These are phyloP conservation scores for Thaumetopoea pityocampa DNA, from an alignment of 1,140 invertebrate species.

Conservation along the genomic window DNA sequence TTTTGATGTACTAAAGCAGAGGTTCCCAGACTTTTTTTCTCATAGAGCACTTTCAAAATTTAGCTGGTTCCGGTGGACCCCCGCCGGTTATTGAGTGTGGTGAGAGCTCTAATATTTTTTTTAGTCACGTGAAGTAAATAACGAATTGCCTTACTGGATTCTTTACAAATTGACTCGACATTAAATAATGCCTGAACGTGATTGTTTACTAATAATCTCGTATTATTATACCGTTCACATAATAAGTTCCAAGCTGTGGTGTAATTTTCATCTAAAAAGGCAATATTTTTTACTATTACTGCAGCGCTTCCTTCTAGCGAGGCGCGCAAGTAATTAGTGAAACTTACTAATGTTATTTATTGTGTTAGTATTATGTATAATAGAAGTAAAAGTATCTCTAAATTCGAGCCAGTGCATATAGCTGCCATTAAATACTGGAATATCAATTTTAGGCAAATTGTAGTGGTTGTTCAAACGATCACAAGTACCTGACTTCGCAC, in stretches of 20 bases:
- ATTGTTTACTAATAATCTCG: not conserved
- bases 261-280: constrained; percentile 1
- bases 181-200: constrained; percentile 1
- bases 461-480: constrained; percentile 1
- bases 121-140: not conserved
- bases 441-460: constrained; percentile 3
- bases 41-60: too few relatives aligned
- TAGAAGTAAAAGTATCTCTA: not conserved
- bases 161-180: not conserved
- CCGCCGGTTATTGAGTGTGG: too few relatives aligned
- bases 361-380: not conserved
- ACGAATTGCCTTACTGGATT: not conserved
- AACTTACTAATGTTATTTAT: constrained; percentile 2
- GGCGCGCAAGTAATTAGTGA: not conserved
- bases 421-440: not conserved
- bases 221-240: not conserved
- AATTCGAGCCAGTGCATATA: not conserved
- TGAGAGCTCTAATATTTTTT: too few relatives aligned
- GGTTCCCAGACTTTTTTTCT: too few relatives aligned
- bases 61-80: too few relatives aligned
- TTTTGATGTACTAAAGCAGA: too few relatives aligned
- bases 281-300: constrained; percentile 1
- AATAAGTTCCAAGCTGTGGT: not conserved
- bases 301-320: not conserved
- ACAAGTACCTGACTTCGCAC: constrained; percentile 1